Base-by-base conservation (phyloP, 2,797 vertebrate genomes). In the Sus cebifrons region DNA sequence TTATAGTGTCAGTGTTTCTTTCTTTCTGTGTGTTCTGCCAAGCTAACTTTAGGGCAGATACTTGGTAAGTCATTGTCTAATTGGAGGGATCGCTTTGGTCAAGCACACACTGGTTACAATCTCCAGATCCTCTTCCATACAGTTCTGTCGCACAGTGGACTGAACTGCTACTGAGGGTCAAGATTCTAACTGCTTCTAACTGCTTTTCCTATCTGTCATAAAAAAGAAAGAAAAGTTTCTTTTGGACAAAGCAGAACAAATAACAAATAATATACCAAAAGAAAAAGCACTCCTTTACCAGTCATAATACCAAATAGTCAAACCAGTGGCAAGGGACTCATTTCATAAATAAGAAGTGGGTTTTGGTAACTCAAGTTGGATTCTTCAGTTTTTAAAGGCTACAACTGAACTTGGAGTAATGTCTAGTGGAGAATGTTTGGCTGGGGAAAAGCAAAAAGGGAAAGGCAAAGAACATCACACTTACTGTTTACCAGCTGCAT, bases 211-310 rank as follows among this genome's bases (percentile, higher is more conserved):
- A 60, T 62, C 81, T 95, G 54, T n/a, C 92, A 9, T 52, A 49
- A 67, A 78, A 58, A 96, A 96, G 40, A 81, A 89, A 81, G 49
- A 92, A 68, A 65, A 11, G 56, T 86, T 95, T 81, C 56, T 73
- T 95, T 89, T 95, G 60, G 36, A 85, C 36, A 52, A 94, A 52
- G 36, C 16, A 75, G 32, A 18, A 71, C 12, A 84, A 86, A 70
- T n/a, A n/a, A 94, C 65, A 73, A 64, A 65, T 16, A 93, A 87
- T 52, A 70, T n/a, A 8, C 23, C 40, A 54, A 90, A 82, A 89
- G 25, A 52, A 90, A 95, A 87, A 56, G 0, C 29, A 84, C 52
- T 87, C 93, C 58, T 49, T 11, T 54, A 18, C 62, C n/a, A 74
- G 36, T 29, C n/a, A 20, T 91, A 71, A 67, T 75, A 89, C 16